Base-by-base conservation (phyloP, 2,888 invertebrate species). In the Thereva nobilitata region DNA sequence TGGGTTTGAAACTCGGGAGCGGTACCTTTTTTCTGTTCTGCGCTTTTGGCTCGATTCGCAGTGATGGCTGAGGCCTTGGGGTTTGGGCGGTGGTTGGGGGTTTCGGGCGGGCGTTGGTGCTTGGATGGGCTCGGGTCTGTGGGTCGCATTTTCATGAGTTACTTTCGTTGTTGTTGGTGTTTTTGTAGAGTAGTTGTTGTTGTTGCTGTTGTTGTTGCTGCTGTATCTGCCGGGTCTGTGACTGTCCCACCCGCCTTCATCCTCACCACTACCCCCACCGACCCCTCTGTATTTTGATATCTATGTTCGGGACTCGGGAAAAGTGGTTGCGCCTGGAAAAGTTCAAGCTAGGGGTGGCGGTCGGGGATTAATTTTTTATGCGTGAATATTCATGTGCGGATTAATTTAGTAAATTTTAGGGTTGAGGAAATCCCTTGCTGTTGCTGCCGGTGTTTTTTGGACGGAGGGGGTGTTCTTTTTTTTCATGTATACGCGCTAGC, bases 331-430 rank as follows among this genome's bases (percentile, higher is more conserved):
- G 53, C 59, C 42, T 59, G 53, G 59, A 59, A 53, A 53, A 45
- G 50, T 59, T 53, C 38, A 59, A 57, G 41, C 59, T 10, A 10
- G 44, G 67, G 23, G 23, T 23, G 23, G 56, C 45, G 55, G 55
- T 40, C 45, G 59, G 54, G 66, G 59, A 55, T 57, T 68, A 68
- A 68, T 68, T 68, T 68, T 68, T 68, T 68, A 63, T 68, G 68
- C 68, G 68, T 68, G 64, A 68, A 68, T 68, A 68, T 64, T 68
- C 68, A 68, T 68, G 68, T 66, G 61, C 65, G 68, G 68, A 68
- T 68, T 68, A 68, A 68, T 68, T 68, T 68, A 68, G 47, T 68
- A 59, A 59, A 65, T 65, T 68, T 65, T 61, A 63, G 66, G 61
- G 61, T 68, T 65, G 67, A 50, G 56, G 50, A 65, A 49, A 40